A percentile compares a stretch with the other conserved stretches of the same genome.
These are phyloP conservation scores for Macrosiphum euphorbiae DNA, from an alignment of 2,888 invertebrate genomes.

Conservation along the genomic window DNA sequence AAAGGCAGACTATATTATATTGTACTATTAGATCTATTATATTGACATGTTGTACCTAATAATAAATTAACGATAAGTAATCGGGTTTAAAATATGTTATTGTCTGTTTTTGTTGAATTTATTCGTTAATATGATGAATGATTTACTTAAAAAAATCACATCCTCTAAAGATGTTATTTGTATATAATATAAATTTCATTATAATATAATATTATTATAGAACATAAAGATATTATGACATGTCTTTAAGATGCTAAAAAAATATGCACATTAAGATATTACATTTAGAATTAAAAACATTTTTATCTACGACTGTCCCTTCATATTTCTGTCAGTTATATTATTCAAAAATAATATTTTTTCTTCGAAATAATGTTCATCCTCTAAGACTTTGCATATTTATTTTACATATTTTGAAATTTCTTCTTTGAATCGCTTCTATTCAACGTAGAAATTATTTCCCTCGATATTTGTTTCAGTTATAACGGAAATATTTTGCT, in stretches of 20 bases:
- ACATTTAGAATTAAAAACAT: not conserved
- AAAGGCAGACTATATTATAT: not conserved
- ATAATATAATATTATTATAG: not conserved
- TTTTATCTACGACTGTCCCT: not conserved
- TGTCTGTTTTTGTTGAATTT: not conserved
- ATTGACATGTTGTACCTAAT: not conserved
- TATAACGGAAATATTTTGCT: not conserved
- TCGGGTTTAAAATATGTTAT: no score
- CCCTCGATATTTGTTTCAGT: not conserved
- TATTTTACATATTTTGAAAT: not conserved
- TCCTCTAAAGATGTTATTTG: not conserved
- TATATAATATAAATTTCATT: not conserved
- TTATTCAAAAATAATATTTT: not conserved
- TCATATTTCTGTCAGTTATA: not conserved
- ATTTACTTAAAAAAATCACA: not conserved
- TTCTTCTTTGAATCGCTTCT: not conserved
- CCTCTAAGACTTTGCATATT: not conserved
- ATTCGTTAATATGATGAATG: not conserved
- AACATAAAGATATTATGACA: not conserved
- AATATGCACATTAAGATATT: not conserved
- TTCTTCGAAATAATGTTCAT: not conserved
- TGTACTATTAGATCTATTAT: no score
- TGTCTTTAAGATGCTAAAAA: not conserved
- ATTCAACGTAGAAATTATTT: not conserved
- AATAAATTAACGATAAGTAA: not conserved